Conservation (phyloP, 2,113 vertebrate species). For the Percopsis transmontana region DNA sequence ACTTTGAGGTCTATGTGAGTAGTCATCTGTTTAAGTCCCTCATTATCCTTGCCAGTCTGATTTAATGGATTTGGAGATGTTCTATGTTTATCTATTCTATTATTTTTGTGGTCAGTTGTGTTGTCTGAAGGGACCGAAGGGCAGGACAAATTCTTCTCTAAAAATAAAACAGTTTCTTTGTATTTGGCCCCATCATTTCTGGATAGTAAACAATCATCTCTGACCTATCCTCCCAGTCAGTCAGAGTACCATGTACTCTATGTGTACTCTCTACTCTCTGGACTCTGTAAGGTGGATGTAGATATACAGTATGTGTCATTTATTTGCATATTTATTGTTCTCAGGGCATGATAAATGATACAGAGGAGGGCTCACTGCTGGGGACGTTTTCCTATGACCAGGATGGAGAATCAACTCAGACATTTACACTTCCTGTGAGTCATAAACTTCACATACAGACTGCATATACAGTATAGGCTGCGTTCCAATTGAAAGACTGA, state of each 20-base stretch:
- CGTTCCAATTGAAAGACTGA: neutral
- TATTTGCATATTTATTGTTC: neutral
- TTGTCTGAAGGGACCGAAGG: no score
- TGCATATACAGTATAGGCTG: neutral
- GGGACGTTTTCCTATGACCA: constrained; percentile 87
- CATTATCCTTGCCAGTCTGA: no score
- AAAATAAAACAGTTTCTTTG: no score
- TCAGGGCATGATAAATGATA: constrained; percentile 85
- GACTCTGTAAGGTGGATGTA: neutral
- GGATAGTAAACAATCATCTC: no score
- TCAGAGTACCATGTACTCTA: neutral
- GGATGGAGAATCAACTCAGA: constrained; percentile 86
- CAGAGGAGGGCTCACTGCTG: constrained; percentile 82
- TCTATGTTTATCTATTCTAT: no score
- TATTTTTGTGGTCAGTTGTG: no score
- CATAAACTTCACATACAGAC: neutral
- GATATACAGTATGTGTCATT: neutral
- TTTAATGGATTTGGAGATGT: no score
- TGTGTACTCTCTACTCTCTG: neutral
- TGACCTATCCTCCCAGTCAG: no score
- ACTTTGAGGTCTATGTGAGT: constrained; percentile 93
- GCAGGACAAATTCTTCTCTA: no score
- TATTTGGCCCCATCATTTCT: no score
- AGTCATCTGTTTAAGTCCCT: neutral
- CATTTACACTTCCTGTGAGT: constrained; percentile 84